A percentile compares a stretch with the other conserved stretches of the same genome.
Evolutionary conservation across 2,113 vertebrate species (phyloP).

Genomic region (Indri indri): DNA sequence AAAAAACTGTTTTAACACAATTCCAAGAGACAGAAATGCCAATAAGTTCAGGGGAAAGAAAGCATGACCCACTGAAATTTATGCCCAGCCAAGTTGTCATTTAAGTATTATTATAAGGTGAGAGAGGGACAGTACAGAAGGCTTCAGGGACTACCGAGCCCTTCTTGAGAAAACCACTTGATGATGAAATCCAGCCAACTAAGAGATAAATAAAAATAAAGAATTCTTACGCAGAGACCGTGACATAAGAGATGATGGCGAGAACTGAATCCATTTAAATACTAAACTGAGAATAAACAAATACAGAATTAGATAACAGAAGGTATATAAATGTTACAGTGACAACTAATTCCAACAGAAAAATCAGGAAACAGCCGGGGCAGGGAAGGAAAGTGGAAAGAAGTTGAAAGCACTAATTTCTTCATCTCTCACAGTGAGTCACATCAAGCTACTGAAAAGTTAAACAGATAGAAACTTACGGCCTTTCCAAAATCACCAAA

Average conservation of each 20-base stretch:
- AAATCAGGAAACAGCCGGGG: not conserved
- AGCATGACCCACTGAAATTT: not conserved
- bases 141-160: not conserved
- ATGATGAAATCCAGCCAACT: not conserved
- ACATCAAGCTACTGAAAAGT: not conserved
- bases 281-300: not conserved
- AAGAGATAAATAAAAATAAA: not conserved
- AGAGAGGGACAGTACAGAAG: not conserved
- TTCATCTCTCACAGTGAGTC: not conserved
- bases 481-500: slow-evolving; percentile 53
- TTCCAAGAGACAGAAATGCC: not conserved
- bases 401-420: not conserved
- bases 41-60: not conserved
- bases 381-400: not conserved
- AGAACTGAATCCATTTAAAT: not conserved
- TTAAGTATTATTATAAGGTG: not conserved
- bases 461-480: not conserved
- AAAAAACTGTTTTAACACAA: not conserved
- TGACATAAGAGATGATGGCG: not conserved
- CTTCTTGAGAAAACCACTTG: not conserved
- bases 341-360: not conserved
- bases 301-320: not conserved
- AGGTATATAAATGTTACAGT: not conserved
- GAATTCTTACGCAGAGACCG: not conserved
- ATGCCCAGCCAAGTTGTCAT: not conserved